These are phyloP conservation scores for Morone chrysops DNA, from an alignment of 2,113 vertebrate species.

Conservation along the genomic window DNA sequence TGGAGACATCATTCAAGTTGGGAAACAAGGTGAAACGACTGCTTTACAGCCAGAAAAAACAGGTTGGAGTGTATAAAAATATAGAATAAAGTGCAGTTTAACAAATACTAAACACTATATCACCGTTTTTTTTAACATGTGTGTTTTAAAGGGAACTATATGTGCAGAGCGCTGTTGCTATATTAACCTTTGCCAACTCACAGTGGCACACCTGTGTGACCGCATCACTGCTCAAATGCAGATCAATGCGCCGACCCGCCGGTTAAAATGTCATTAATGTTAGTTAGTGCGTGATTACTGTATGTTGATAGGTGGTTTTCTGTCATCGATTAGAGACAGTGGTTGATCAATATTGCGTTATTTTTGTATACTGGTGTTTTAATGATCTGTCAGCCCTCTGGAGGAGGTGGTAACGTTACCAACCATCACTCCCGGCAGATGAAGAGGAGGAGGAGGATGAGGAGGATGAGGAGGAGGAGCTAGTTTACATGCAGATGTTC, in stretches of 20 bases:
- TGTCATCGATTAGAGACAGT: too few relatives aligned
- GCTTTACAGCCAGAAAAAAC: too few relatives aligned
- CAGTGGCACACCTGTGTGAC: conserved; percentile 8
- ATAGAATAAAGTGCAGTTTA: not conserved
- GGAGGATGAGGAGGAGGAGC: conserved; percentile 13
- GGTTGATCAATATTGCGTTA: not conserved
- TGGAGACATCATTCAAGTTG: too few relatives aligned
- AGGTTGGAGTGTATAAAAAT: not conserved
- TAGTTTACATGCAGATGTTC: conserved; percentile 28
- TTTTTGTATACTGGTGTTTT: not conserved
- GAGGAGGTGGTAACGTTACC: too few relatives aligned
- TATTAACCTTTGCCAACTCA: not conserved
- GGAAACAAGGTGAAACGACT: too few relatives aligned
- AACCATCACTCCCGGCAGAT: too few relatives aligned
- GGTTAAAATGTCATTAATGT: too few relatives aligned
- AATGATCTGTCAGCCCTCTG: not conserved
- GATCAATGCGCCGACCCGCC: not conserved
- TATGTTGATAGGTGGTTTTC: too few relatives aligned
- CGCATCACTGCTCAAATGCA: not conserved
- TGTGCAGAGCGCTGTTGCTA: not conserved
- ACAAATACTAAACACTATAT: not conserved
- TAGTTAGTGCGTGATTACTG: too few relatives aligned
- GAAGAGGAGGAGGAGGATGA: too few relatives aligned
- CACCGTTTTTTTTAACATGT: not conserved
- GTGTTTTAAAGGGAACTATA: not conserved